phyloP scores from a whole-genome alignment of 2,888 invertebrate genomes.

The Acanthosepion pharaonis region DNA sequence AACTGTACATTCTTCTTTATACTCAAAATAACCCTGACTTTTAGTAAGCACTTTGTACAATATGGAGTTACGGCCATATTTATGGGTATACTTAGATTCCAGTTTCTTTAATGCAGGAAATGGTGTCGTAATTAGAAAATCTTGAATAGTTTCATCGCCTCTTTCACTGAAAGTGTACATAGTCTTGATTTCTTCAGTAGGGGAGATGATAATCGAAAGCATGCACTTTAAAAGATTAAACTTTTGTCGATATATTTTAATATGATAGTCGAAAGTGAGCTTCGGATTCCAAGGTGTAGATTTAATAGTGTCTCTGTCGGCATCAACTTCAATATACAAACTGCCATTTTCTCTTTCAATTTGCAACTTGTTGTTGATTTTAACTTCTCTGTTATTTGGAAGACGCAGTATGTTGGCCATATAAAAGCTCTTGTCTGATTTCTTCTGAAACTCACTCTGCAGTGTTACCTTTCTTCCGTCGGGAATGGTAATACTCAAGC shows the following conservation, averaged over 20 bases:
- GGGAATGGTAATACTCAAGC: background rate
- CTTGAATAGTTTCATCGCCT: background rate
- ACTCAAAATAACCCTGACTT: background rate
- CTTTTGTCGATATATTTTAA: background rate
- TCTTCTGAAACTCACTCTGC: background rate
- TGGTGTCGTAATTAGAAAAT: background rate
- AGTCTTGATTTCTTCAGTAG: background rate
- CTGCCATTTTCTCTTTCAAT: constrained; percentile 11
- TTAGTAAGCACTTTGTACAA: background rate
- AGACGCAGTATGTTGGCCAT: background rate
- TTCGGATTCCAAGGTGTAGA: background rate
- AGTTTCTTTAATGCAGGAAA: background rate
- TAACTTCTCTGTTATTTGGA: background rate
- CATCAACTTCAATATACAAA: background rate
- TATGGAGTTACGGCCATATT: background rate
- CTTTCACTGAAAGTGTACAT: background rate
- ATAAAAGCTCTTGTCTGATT: background rate
- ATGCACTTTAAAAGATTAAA: background rate
- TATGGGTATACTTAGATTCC: background rate
- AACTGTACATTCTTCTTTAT: background rate
- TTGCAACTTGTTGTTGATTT: background rate
- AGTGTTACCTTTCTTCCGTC: background rate
- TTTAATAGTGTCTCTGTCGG: background rate
- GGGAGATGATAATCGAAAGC: background rate
- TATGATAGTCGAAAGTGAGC: background rate